phyloP scores from a whole-genome alignment of 2,113 vertebrate species.

The Paradoxurus hermaphroditus region DNA sequence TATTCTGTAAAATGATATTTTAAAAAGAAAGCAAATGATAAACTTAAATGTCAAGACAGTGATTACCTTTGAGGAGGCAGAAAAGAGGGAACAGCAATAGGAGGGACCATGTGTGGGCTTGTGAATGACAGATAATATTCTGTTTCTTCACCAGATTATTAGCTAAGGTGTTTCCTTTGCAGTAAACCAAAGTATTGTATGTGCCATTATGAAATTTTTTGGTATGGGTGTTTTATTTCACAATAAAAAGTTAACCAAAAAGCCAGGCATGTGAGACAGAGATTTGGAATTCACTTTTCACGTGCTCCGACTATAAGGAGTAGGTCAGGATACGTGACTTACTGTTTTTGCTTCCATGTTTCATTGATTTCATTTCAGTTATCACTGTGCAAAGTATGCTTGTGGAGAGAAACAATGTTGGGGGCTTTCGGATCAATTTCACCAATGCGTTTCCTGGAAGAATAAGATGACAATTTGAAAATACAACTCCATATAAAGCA shows the following conservation, averaged over 20 bases:
- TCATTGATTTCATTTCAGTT: background rate
- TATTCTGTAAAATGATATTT: background rate
- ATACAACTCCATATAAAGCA: background rate
- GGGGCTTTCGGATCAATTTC: background rate
- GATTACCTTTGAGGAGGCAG: background rate
- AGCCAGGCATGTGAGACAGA: background rate
- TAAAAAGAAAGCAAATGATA: background rate
- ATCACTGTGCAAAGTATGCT: background rate
- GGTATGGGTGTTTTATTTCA: background rate
- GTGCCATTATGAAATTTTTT: background rate
- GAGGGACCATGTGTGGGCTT: background rate
- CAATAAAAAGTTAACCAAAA: background rate
- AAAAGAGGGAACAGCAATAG: background rate
- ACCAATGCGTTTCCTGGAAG: background rate
- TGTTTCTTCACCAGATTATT: background rate
- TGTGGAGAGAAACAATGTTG: background rate
- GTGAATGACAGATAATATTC: background rate
- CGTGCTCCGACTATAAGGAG: background rate
- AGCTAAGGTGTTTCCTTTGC: background rate
- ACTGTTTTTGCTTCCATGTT: background rate
- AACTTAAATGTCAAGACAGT: background rate
- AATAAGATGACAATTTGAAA: slow-evolving; percentile 33
- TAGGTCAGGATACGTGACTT: background rate
- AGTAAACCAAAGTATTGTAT: background rate
- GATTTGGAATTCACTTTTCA: background rate